Evolutionary conservation across 2,888 invertebrate genomes (phyloP), one percentile per base, ranked within the genome.

Genomic region (Osedax frankpressi): DNA sequence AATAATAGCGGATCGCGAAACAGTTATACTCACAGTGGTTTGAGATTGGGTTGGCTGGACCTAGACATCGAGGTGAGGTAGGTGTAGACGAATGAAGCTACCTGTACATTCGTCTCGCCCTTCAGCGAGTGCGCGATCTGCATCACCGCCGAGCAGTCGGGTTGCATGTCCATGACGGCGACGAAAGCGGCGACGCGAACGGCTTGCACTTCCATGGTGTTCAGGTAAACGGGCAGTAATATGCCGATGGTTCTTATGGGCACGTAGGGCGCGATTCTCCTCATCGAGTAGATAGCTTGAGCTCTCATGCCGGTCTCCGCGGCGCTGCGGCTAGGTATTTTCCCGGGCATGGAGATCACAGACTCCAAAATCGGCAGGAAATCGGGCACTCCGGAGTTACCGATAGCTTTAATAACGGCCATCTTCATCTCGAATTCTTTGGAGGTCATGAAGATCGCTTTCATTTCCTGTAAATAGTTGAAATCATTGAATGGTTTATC

Each of bases 141-240:
- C 3, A 30, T 27, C 14, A 71, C n/a, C 2, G 26, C 59, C 3
- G 30, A 19, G 27, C 24, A 19, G 27, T 25, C 2, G 26, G 71
- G 71, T 27, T 19, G 24, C 44, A 30, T 71, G 71, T 30, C 30
- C 71, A 71, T 71, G 71, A 71, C 30, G 71, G 59, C 59, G 0
- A 71, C 71, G 27, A 71, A 71, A 26, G 30, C 30, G 19, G 71
- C 71, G 60, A 71, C 44, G 1, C 71, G n/a, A 24, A 71, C 71
- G 14, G 29, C 71, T 59, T 44, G 44, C 19, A 30, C 19, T 30
- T 71, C 71, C 19, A 30, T 26, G 30, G 59, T 6, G 27, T 71
- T 60, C 71, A 71, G 19, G 24, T 30, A 28, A 25, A 71, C 14
- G 3, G 71, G 71, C 30, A 71, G 30, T 59, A 71, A 59, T 27